Base-by-base conservation (phyloP, 2,113 vertebrate species). In the Caretta caretta region DNA sequence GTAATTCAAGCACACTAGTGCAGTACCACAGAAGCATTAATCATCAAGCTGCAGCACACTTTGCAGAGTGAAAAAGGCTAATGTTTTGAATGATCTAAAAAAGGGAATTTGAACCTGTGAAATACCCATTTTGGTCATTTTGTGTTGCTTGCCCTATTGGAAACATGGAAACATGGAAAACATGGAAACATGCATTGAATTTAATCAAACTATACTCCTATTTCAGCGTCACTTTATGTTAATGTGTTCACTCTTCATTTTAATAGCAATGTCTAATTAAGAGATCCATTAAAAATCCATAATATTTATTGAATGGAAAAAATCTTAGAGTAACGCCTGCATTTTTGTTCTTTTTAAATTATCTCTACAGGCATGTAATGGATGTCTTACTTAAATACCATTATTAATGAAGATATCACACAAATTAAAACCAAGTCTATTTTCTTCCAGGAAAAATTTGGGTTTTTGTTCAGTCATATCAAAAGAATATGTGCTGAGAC, bases 371-470 rank as follows among this genome's bases (percentile, higher is more conserved):
- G 54, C 27, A 76, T 50, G 53, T 93, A 86, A 89, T 22, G 75
- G 49, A 86, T 86, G 79, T 59, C 69, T 93, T 96, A 93, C 1
- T 59, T 86, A 94, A 94, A 80, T 51, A 90, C 51, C 84, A 88
- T 96, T 90, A 88, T 59, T 93, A 89, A 93, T 90, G 92, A 93
- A 88, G 54, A 38, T 90, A 42, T 56, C 72, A 31, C 53, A 76
- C 69, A 84, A 86, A 89, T 90, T 81, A 2, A 87, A 79, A 54
- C 11, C 1, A 56, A 83, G 19, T 25, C 14, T 94, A 42, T 83
- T 90, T 86, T 51, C 76, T 49, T 24, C 1, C n/a, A 0, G 0
- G 25, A 62, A 84, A 94, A 86, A 25, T 42, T 10, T 1, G 5
- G 29, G 1, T 0, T 2, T 4, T 50, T 76, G 62, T 89, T 90